Evolutionary conservation across 1,140 invertebrate species (phyloP), one percentile per base, ranked within the genome.

Genomic region (Calliopsis andreniformis): DNA sequence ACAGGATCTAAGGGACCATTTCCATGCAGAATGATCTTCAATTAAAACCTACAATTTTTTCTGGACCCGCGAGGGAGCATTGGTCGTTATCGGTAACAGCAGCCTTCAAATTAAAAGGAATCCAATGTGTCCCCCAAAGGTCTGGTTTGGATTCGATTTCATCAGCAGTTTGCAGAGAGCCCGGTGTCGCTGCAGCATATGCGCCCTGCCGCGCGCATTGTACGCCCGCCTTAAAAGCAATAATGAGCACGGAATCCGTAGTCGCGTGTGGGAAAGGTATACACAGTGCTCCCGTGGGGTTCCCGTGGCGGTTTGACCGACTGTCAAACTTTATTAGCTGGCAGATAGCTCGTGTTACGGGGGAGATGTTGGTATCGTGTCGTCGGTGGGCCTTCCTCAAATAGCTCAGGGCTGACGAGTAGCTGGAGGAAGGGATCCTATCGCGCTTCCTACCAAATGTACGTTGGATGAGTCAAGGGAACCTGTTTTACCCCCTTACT

Each of bases 251-350:
- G 59, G 66, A 76, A 80, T 82, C 61, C 69, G 75, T 58, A 69
- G 76, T 80, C 77, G 59, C 76, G 75, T 88, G 86, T 88, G 87
- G 83, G 86, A 88, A 89, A 89, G 76, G 85, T 78, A 87, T 76
- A 87, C 55, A 85, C 62, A 30, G 23, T n/a, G 51, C 49, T 58
- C 68, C 53, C 68, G 32, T 68, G 72, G 82, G 80, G 67, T 25
- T 39, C 25, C 51, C 49, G 75, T 30, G 63, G 80, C 42, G 69
- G 69, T 85, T 85, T 83, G 80, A 82, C 70, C 71, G 70, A 76
- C 68, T 85, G 78, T 68, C 83, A 80, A 79, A 80, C 71, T 82
- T 82, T 87, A 83, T 86, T 80, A 82, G 77, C 70, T 43, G 23
- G 58, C 53, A 23, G 79, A 77, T 78, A 80, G 80, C 72, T 78